Base-by-base conservation (phyloP, 2,797 vertebrate genomes). In the Crenuchus spilurus region DNA sequence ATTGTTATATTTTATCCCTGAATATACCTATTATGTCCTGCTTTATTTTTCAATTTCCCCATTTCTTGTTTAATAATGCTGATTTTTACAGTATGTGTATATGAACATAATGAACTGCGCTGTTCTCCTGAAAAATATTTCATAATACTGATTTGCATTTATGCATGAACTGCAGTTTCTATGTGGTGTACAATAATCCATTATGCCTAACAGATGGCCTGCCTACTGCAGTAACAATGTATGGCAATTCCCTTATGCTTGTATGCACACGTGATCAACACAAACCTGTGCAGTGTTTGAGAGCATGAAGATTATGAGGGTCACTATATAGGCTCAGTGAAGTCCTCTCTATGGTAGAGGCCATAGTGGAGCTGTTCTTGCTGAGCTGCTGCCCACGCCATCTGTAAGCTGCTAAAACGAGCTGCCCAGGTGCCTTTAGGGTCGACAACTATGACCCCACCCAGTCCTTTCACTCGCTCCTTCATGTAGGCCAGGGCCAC, bases 331-430 rank as follows among this genome's bases (percentile, higher is more conserved):
- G 73, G 75, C 80, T 87, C 77, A 2, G 83, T 90, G 54, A 88
- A 60, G 74, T 86, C 20, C 24, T 98, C 94, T 1, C 89, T 92
- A 0, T 58, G 5, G 13, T 87, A 75, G 35, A 96, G 78, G 10
- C 97, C 97, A 0, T 85, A 88, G 72, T 95, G 88, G 51, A 99
- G 78, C 28, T 86, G 89, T 28, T 90, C 88, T 0, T 88, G 88
- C 86, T 96, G 93, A 0, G 88, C 93, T 0, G 95, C 90, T 0
- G 96, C 96, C 97, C 97, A 99, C 20, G 89, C 62, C 97, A 99
- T 99, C 72, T 94, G 90, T n/a, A 24, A 41, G 24, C 92, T 96
- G 84, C 86, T 94, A 88, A 95, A 97, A 30, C 90, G 91, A 22
- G 93, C 94, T 1, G 93, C 89, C 96, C 97, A 99, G 41, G 86